phyloP scores from a whole-genome alignment of 2,888 invertebrate species.

The Zygothrica quintamaculata region DNA sequence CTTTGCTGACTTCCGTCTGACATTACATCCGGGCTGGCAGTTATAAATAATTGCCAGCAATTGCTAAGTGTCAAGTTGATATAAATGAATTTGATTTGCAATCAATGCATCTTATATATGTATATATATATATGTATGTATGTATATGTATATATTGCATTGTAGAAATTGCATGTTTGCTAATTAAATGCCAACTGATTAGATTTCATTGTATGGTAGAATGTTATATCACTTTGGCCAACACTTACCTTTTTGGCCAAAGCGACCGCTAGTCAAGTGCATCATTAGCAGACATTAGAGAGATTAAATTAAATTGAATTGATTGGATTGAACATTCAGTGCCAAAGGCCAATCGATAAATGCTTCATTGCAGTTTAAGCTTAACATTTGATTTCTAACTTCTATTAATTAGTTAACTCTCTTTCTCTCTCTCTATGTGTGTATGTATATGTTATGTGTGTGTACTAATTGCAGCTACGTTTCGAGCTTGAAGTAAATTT shows the following conservation, averaged over 20 bases:
- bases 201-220: too few relatives aligned
- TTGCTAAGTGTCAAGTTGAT: constrained; percentile 52
- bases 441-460: constrained; percentile 6
- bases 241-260: not conserved
- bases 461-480: constrained; percentile 47
- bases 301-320: constrained; percentile 75
- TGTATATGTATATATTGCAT: too few relatives aligned
- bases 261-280: constrained; percentile 51
- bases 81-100: constrained; percentile 72
- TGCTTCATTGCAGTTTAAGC: constrained; percentile 39
- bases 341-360: constrained; percentile 43
- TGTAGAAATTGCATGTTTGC: constrained; percentile 27
- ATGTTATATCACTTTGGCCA: too few relatives aligned
- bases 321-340: constrained; percentile 71
- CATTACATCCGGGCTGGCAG: constrained; percentile 64
- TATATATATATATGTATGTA: too few relatives aligned
- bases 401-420: constrained; percentile 44
- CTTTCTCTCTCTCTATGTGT: constrained; percentile 8
- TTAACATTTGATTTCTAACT: constrained; percentile 50
- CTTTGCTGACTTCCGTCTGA: constrained; percentile 67
- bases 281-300: constrained; percentile 67
- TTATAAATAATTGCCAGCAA: constrained; percentile 65
- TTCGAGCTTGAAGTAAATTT: constrained; percentile 22
- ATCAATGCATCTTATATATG: constrained; percentile 14
- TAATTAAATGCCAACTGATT: constrained; percentile 18